These are phyloP conservation scores for Sisor rabdophorus DNA, from an alignment of 2,113 vertebrate genomes.

Conservation along the genomic window DNA sequence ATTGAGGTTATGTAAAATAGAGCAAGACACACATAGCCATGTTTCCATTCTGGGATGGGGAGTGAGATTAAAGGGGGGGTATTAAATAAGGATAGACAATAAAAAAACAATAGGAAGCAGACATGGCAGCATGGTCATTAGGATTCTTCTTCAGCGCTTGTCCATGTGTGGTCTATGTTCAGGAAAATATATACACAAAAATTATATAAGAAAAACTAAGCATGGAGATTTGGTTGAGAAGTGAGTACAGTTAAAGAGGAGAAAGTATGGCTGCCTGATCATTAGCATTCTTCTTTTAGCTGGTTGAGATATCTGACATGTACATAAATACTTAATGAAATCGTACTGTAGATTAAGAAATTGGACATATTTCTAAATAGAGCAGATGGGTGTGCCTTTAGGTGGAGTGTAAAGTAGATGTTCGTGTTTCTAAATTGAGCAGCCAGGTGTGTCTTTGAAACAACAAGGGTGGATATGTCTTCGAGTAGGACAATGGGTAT, in stretches of 20 bases:
- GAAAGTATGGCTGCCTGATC: too few species aligned
- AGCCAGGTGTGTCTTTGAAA: not conserved
- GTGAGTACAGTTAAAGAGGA: too few species aligned
- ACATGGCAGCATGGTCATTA: not conserved
- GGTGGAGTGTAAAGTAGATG: not conserved
- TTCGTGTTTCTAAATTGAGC: not conserved
- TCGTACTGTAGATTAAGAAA: not conserved
- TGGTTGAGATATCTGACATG: not conserved
- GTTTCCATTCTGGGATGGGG: slow-evolving; percentile 17
- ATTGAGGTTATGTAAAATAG: slow-evolving; percentile 28
- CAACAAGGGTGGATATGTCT: not conserved
- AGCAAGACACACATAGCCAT: slow-evolving; percentile 19
- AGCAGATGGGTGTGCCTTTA: not conserved
- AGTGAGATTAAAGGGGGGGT: too few species aligned
- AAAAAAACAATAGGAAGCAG: not conserved
- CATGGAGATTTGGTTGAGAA: too few species aligned
- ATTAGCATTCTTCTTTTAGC: too few species aligned
- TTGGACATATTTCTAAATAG: not conserved
- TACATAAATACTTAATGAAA: not conserved
- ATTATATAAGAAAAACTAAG: too few species aligned
- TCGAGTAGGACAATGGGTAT: not conserved
- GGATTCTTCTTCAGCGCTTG: not conserved
- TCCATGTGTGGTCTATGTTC: not conserved
- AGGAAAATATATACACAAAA: not conserved
- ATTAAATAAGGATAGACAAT: not conserved